These are phyloP conservation scores for Corythornis cristatus DNA, from an alignment of 2,113 vertebrate species.

Conservation along the genomic window DNA sequence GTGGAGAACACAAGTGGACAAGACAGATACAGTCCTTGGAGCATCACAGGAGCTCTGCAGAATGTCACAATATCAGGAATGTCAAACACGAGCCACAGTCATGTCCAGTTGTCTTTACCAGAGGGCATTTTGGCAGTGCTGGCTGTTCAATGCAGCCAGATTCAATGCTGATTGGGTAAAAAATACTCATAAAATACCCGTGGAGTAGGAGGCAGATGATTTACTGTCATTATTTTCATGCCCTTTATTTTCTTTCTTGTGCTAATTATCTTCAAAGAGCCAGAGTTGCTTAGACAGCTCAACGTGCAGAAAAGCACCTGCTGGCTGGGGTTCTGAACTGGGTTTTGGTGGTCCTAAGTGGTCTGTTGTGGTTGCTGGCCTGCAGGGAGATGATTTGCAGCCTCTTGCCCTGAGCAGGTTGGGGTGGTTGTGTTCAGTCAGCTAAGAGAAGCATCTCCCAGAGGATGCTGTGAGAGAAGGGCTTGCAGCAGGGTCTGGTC, in stretches of 20 bases:
- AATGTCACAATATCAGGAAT: background rate
- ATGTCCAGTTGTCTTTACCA: background rate
- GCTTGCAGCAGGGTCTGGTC: background rate
- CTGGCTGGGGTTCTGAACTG: background rate
- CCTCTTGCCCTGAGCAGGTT: background rate
- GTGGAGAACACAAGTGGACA: background rate
- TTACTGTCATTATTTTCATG: background rate
- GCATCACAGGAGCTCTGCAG: background rate
- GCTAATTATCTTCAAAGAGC: background rate
- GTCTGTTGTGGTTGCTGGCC: background rate
- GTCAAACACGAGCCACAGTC: background rate
- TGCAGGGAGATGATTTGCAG: background rate
- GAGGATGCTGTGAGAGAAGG: background rate
- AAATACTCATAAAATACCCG: background rate
- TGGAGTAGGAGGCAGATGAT: background rate
- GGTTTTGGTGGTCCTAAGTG: background rate
- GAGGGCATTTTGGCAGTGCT: background rate
- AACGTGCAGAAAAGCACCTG: background rate
- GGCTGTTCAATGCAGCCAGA: background rate
- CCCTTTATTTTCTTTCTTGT: background rate
- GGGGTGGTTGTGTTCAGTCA: background rate
- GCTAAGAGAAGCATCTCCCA: background rate
- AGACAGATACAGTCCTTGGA: background rate
- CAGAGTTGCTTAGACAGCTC: background rate
- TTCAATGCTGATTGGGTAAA: background rate